phyloP scores from a whole-genome alignment of 2,113 vertebrate genomes.

The Atlantisia rogersi region DNA sequence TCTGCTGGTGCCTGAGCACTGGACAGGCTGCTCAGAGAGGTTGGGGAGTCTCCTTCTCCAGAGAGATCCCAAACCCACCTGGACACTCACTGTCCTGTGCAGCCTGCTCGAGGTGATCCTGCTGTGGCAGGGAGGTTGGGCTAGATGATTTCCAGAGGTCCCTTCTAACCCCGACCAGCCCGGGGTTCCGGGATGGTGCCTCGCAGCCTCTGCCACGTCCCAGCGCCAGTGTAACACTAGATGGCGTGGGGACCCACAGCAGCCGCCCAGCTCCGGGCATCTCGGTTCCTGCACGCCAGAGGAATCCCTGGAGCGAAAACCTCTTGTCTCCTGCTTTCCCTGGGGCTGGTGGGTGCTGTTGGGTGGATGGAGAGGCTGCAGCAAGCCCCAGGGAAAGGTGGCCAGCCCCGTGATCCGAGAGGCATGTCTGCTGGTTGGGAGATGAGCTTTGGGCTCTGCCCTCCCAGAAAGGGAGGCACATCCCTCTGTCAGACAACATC shows the following conservation, averaged over 20 bases:
- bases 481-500: not conserved
- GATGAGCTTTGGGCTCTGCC: no score
- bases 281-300: not conserved
- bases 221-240: not conserved
- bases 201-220: not conserved
- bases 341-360: not conserved
- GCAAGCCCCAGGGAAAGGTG: not conserved
- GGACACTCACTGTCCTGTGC: no score
- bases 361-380: not conserved
- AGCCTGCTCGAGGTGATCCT: no score
- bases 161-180: no score
- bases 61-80: no score
- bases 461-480: not conserved
- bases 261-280: not conserved
- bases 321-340: not conserved
- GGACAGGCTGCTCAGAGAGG: no score
- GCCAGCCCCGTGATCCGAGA: not conserved
- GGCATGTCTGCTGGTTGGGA: not conserved
- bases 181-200: no score
- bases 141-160: no score
- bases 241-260: not conserved
- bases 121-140: no score
- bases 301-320: no score
- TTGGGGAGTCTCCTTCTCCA: no score
- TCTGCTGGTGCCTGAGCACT: no score